Percentiles rank a stretch among this genome's conserved stretches.
phyloP scores from a whole-genome alignment of 2,797 vertebrate genomes.

The Muscicapa comitata region DNA sequence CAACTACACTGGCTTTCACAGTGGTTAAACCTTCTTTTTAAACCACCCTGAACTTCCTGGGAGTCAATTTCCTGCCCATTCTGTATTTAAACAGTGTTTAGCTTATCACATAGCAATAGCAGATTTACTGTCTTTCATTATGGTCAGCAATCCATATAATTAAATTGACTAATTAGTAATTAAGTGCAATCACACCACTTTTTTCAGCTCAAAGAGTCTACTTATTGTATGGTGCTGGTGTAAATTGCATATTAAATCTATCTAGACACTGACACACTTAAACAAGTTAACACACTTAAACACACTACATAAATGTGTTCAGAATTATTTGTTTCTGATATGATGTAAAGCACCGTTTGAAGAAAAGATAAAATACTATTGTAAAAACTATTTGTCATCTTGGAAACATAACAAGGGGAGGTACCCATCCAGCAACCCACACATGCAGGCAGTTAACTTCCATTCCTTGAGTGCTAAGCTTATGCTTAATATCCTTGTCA shows the following conservation, averaged over 20 bases:
- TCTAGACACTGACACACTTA: constrained; percentile 62
- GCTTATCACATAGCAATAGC: constrained; percentile 38
- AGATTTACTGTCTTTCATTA: constrained; percentile 66
- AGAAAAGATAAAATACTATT: neutral
- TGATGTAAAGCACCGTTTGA: neutral
- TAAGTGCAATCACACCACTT: constrained; percentile 67
- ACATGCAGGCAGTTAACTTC: neutral
- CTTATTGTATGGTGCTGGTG: constrained; percentile 62
- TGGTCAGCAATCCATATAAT: constrained; percentile 72
- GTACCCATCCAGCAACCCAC: neutral
- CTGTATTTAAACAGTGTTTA: constrained; percentile 38
- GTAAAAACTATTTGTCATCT: neutral
- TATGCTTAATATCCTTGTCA: neutral
- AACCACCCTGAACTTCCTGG: neutral
- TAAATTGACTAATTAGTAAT: constrained; percentile 64
- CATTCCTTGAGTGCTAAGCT: neutral
- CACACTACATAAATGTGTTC: constrained; percentile 45
- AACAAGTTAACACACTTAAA: constrained; percentile 47
- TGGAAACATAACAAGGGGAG: neutral
- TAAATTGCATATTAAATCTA: constrained; percentile 71
- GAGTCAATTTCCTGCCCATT: constrained; percentile 1
- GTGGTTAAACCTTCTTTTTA: neutral
- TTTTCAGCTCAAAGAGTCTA: constrained; percentile 65
- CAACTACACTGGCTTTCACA: neutral
- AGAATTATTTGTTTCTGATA: constrained; percentile 42